These are phyloP conservation scores for Chironomus striatipennis DNA, from an alignment of 1,140 invertebrate species.

Conservation along the genomic window DNA sequence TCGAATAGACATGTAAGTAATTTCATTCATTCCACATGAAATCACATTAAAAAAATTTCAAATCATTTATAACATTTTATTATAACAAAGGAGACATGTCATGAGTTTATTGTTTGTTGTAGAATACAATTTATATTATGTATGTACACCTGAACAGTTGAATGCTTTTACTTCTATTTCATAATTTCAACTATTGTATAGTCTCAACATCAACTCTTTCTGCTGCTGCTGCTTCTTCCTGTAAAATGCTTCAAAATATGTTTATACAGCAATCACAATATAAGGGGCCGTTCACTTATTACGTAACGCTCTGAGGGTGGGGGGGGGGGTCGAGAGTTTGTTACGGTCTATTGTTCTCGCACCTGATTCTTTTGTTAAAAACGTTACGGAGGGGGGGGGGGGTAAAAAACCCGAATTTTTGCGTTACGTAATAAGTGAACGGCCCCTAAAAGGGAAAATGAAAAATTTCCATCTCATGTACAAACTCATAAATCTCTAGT, in stretches of 20 bases:
- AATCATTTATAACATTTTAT: conserved; percentile 9
- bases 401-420: no score
- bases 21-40: conserved; percentile 9
- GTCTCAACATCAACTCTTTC: background rate
- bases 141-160: background rate
- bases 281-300: no score
- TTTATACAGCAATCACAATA: conserved; percentile 3
- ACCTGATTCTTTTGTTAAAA: no score
- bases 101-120: background rate
- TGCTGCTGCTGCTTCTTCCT: background rate
- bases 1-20: background rate
- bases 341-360: no score
- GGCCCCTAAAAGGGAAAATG: conserved; percentile 4
- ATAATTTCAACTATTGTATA: background rate
- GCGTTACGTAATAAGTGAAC: no score
- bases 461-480: conserved; percentile 13
- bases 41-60: background rate
- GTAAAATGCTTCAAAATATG: conserved; percentile 6
- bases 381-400: no score
- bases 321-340: no score
- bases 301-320: no score
- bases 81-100: background rate
- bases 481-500: conserved; percentile 8
- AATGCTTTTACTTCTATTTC: background rate
- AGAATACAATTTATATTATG: no score